Evolutionary conservation across 1,140 invertebrate genomes (phyloP), one percentile per base, ranked within the genome.

Genomic region (Zaprionus vittiger): DNA sequence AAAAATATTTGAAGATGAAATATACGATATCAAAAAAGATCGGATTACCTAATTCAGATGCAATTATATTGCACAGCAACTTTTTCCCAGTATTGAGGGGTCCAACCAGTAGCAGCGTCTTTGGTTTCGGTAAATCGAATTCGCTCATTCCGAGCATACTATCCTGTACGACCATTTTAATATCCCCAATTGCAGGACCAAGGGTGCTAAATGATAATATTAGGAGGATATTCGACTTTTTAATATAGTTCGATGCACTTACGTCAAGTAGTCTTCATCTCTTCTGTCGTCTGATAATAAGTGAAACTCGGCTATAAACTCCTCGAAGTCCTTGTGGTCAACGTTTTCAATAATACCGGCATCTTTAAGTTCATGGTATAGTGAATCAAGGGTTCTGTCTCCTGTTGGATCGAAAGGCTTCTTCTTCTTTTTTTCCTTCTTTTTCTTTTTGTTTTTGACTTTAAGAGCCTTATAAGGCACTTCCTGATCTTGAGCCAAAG

Each of bases 321-420:
- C 94, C 4, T 93, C 90, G n/a, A 98, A 93, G 14, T 92, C 91
- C 4, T 95, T 93, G 70, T 95, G 94, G 0, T 95, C 95, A 85
- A 95, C 95, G 9, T 95, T 93, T 59, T 94, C 94, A 63, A 98
- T 96, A 14, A 98, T 96, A 6, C 95, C 96, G 71, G 96, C 94
- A 24, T 94, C 94, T 5, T 97, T 94, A 6, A 98, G 91, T 92
- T 98, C 97, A 83, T 97, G 95, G 91, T 96, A 97, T 4, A 97
- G 91, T 1, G 96, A 96, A 78, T 97, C 96, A 4, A 95, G 94
- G 1, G 95, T 95, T 80, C 96, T 93, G 81, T 97, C 95, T 2
- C 95, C 96, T 7, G 97, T 98, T 11, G 97, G 92, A 93, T 98
- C 97, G 22, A 93, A 92, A 2, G 66, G 56, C 73, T 96, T 96